A percentile compares a stretch with the other conserved stretches of the same genome.
These are phyloP conservation scores for Calliopum simillimum DNA, from an alignment of 2,888 invertebrate genomes.

Conservation along the genomic window DNA sequence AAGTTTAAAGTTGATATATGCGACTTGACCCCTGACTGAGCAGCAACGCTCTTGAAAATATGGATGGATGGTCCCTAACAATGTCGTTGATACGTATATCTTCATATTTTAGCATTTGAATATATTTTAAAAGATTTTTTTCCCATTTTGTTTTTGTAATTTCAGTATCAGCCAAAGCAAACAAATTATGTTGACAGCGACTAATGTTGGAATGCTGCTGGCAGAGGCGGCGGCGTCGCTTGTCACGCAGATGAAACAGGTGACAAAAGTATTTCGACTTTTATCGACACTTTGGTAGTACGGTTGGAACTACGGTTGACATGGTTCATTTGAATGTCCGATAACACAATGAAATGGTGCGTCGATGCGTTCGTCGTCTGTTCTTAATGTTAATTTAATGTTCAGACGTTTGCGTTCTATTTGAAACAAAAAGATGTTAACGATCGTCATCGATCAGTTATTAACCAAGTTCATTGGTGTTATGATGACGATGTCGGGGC, in stretches of 20 bases:
- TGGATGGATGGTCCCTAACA: too few species aligned
- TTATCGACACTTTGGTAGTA: too few species aligned
- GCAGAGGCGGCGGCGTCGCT: neutral
- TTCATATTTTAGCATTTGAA: constrained; percentile 23
- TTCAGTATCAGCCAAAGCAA: constrained; percentile 7
- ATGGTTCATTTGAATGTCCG: neutral
- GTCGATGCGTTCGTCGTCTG: too few species aligned
- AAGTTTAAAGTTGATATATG: constrained; percentile 14
- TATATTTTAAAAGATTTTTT: constrained; percentile 9
- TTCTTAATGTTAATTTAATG: constrained; percentile 17
- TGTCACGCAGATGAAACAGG: too few species aligned
- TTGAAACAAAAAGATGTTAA: neutral
- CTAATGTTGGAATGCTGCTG: constrained; percentile 17
- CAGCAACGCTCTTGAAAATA: neutral
- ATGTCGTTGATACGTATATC: constrained; percentile 4
- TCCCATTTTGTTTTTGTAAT: neutral
- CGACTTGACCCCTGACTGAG: constrained; percentile 25
- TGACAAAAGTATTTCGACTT: too few species aligned
- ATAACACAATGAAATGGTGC: neutral
- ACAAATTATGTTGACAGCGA: constrained; percentile 17
- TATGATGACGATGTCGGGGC: neutral
- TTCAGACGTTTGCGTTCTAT: neutral
- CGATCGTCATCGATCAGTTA: constrained; percentile 19
- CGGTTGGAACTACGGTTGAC: too few species aligned
- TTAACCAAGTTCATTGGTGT: constrained; percentile 18